phyloP scores from a whole-genome alignment of 2,888 invertebrate species.

The Zaprionus bogoriensis region DNA sequence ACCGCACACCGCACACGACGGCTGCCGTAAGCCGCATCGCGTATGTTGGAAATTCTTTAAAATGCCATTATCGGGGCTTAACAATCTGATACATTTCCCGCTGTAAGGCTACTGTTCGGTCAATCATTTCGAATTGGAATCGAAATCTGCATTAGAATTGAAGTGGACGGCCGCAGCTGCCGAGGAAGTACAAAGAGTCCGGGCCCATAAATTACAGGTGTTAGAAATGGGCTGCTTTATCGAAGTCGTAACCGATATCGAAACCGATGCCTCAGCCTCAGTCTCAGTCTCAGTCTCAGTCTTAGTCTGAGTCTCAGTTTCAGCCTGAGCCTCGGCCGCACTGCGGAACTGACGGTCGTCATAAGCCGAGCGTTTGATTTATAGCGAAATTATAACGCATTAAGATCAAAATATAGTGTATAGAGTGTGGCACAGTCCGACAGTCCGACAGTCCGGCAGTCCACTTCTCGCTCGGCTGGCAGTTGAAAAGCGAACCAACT shows the following conservation, averaged over 20 bases:
- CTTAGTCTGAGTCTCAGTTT: too few relatives aligned
- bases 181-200: conserved; percentile 12
- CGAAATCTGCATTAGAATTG: conserved; percentile 49
- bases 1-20: conserved; percentile 56
- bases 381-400: conserved; percentile 77
- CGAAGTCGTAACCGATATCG: not conserved
- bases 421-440: conserved; percentile 42
- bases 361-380: conserved; percentile 74
- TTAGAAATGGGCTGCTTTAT: conserved; percentile 52
- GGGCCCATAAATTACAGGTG: conserved; percentile 66
- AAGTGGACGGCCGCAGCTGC: conserved; percentile 6
- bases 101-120: conserved; percentile 59
- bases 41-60: conserved; percentile 60
- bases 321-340: too few relatives aligned
- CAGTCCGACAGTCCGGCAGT: conserved; percentile 13
- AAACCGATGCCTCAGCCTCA: not conserved
- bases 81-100: conserved; percentile 53
- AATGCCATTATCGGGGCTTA: conserved; percentile 73
- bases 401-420: conserved; percentile 70
- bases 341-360: too few relatives aligned
- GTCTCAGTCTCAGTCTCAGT: too few relatives aligned
- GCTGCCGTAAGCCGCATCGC: conserved; percentile 37
- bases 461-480: conserved; percentile 5
- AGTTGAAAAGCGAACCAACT: conserved; percentile 56
- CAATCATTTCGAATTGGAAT: conserved; percentile 50